Percentiles rank a stretch among this genome's conserved stretches.
Conservation (phyloP, 1,140 invertebrate species). For the Cheumatopsyche charites region DNA sequence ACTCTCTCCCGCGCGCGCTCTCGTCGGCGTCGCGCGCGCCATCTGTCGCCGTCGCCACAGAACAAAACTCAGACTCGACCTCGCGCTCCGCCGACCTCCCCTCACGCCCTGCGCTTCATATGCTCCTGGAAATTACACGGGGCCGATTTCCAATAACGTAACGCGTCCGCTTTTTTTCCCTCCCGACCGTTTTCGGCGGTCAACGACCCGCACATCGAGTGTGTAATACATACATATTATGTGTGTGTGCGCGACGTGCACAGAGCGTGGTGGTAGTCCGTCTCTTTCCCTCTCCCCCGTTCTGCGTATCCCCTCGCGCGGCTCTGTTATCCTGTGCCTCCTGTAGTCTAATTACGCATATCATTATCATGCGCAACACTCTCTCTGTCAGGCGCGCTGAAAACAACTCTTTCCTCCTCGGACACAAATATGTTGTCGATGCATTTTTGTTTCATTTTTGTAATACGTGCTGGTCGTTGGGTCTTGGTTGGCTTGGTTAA, state of each 20-base stretch:
- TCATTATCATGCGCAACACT: slow-evolving; percentile 53
- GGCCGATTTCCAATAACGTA: slow-evolving; percentile 59
- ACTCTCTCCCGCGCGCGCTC: slow-evolving; percentile 52
- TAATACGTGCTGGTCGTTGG: no score
- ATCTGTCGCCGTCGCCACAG: slow-evolving; percentile 44
- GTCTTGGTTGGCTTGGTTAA: no score
- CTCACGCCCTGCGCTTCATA: slow-evolving; percentile 47
- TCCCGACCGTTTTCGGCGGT: neutral
- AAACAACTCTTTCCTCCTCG: neutral
- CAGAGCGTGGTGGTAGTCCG: slow-evolving; percentile 6
- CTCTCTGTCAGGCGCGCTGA: neutral
- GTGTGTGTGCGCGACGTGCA: no score
- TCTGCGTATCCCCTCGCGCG: slow-evolving; percentile 29
- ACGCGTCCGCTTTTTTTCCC: slow-evolving; percentile 39
- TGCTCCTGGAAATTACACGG: slow-evolving; percentile 52
- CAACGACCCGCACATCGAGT: slow-evolving; percentile 17
- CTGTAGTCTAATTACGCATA: slow-evolving; percentile 63
- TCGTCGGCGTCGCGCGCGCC: slow-evolving; percentile 29
- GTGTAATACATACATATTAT: slow-evolving; percentile 48
- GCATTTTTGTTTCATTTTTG: no score
- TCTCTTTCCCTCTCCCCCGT: slow-evolving; percentile 2
- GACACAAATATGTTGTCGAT: neutral
- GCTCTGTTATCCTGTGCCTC: slow-evolving; percentile 58
- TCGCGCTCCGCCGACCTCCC: slow-evolving; percentile 31
- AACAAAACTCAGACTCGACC: neutral